Percentiles rank a stretch among this genome's conserved stretches.
These are phyloP conservation scores for Bos javanicus DNA, from an alignment of 2,113 vertebrate genomes.

Conservation along the genomic window DNA sequence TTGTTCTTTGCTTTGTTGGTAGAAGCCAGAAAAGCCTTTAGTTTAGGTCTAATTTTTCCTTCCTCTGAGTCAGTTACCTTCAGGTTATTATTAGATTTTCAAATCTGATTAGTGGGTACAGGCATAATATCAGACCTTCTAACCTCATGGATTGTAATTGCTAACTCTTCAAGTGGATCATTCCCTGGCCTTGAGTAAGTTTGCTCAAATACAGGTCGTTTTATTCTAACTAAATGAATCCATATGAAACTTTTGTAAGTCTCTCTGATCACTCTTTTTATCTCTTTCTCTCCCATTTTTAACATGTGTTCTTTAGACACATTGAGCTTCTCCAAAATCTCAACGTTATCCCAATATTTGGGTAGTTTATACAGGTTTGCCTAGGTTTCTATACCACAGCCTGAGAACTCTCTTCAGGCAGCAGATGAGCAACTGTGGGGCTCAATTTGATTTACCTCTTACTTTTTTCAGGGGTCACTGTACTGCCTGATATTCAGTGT, in stretches of 20 bases:
- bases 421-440: neutral
- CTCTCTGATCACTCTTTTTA: neutral
- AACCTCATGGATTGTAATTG: neutral
- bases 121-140: neutral
- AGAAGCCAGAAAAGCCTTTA: neutral
- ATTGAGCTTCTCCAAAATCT: neutral
- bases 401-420: neutral
- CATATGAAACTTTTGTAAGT: neutral
- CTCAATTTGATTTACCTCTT: neutral
- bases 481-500: neutral
- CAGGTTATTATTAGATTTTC: neutral
- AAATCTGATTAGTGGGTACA: neutral
- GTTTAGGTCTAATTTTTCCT: neutral
- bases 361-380: neutral
- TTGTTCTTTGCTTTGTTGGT: neutral
- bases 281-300: neutral
- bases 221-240: neutral
- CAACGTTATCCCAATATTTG: neutral
- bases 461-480: neutral
- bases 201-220: neutral
- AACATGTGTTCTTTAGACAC: neutral
- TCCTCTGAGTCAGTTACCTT: neutral
- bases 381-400: neutral
- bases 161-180: neutral
- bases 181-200: neutral